These are phyloP conservation scores for Poecilia velifera DNA, from an alignment of 2,797 vertebrate genomes.

Conservation along the genomic window DNA sequence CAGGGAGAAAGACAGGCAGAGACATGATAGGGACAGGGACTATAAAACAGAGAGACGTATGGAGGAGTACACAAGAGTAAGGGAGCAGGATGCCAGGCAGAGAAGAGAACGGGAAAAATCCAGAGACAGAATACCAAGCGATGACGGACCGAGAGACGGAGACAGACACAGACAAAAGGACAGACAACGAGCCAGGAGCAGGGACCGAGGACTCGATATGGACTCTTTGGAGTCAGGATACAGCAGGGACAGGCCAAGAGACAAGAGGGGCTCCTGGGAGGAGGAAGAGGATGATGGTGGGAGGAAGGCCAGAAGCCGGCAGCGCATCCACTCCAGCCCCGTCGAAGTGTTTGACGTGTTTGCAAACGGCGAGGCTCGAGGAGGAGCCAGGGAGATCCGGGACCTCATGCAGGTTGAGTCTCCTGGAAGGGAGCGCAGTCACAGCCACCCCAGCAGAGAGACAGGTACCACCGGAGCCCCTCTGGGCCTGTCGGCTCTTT, in stretches of 20 bases:
- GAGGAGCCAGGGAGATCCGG: conserved; percentile 36
- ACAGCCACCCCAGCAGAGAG: conserved; percentile 60
- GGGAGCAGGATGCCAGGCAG: conserved; percentile 44
- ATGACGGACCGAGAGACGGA: conserved; percentile 22
- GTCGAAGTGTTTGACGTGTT: conserved; percentile 72
- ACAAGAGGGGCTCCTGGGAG: conserved; percentile 52
- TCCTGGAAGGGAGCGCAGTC: conserved; percentile 53
- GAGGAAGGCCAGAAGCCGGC: conserved; percentile 45
- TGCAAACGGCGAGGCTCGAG: conserved; percentile 43
- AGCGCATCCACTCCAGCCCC: conserved; percentile 51
- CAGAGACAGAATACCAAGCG: conserved; percentile 49
- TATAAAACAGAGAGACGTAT: conserved; percentile 36
- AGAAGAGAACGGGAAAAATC: conserved; percentile 50
- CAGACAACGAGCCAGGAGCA: conserved; percentile 49
- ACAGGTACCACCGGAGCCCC: conserved; percentile 72
- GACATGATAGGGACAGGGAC: conserved; percentile 37
- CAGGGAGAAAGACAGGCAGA: conserved; percentile 54
- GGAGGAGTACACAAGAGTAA: conserved; percentile 49
- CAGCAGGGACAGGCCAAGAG: conserved; percentile 24
- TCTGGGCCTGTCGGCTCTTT: conserved; percentile 30
- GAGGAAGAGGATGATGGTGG: conserved; percentile 50
- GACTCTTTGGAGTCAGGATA: conserved; percentile 21
- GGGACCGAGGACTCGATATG: conserved; percentile 61
- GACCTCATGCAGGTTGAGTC: conserved; percentile 52
- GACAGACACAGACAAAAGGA: conserved; percentile 59